Conservation (phyloP, 2,113 vertebrate genomes). For the Myotis davidii region DNA sequence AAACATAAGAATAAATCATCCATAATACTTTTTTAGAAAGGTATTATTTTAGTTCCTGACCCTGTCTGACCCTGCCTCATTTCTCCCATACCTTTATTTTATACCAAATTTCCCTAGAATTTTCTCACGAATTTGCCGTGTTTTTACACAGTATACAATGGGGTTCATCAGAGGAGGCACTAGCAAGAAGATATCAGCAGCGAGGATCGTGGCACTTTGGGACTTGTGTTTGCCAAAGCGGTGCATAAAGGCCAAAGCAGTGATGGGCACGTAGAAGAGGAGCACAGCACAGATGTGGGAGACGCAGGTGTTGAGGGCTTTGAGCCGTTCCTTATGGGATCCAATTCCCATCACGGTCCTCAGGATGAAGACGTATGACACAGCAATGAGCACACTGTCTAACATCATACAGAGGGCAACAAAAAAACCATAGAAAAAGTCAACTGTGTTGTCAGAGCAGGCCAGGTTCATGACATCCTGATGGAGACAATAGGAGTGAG, state of each 20-base stretch:
- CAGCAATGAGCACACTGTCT: conserved; percentile 26
- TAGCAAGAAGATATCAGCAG: conserved; percentile 29
- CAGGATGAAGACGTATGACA: conserved; percentile 55
- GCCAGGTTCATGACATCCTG: conserved; percentile 53
- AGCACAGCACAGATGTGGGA: conserved; percentile 32
- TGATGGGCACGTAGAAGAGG: neutral
- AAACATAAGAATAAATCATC: neutral
- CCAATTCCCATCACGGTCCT: conserved; percentile 23
- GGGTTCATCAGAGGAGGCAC: conserved; percentile 48
- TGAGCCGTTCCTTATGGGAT: neutral
- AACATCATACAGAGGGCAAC: conserved; percentile 47
- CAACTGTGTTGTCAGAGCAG: conserved; percentile 39
- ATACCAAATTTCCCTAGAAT: conserved; percentile 13
- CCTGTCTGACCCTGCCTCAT: neutral
- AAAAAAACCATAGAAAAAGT: conserved; percentile 56
- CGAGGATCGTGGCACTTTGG: neutral
- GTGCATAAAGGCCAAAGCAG: neutral
- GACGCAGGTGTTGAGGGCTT: conserved; percentile 32
- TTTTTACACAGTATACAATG: conserved; percentile 34
- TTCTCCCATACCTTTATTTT: neutral
- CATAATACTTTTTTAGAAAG: neutral
- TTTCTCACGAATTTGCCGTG: neutral
- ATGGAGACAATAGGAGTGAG: conserved; percentile 41
- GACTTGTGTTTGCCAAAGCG: neutral
- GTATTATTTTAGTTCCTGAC: neutral